Conservation (phyloP, 2,113 vertebrate species). For the Rissa tridactyla region DNA sequence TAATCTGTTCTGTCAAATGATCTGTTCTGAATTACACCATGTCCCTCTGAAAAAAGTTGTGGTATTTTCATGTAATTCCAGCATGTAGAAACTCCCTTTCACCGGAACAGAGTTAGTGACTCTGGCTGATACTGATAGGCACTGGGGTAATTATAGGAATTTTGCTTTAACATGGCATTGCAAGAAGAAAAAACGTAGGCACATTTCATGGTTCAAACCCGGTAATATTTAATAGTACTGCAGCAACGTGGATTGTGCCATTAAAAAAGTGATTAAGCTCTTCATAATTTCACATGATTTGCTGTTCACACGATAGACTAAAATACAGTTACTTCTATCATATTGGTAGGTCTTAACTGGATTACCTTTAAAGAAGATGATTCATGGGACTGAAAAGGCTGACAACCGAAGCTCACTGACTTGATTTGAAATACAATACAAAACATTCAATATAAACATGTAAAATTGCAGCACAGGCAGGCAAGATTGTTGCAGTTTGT, state of each 20-base stretch:
- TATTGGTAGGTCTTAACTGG: neutral
- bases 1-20: neutral
- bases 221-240: neutral
- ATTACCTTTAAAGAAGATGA: neutral
- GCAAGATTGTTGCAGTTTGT: neutral
- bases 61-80: neutral
- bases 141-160: neutral
- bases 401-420: neutral
- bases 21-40: neutral
- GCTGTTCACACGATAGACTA: neutral
- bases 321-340: neutral
- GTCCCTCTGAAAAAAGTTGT: neutral
- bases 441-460: neutral
- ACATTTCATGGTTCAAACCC: neutral
- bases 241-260: neutral
- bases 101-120: neutral
- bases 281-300: neutral
- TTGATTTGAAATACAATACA: neutral
- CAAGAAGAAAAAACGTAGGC: neutral
- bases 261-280: neutral
- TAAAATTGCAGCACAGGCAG: neutral
- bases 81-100: neutral
- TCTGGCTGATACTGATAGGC: neutral
- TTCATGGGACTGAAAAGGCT: neutral
- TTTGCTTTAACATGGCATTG: neutral